A percentile compares a stretch with the other conserved stretches of the same genome.
Evolutionary conservation across 2,888 invertebrate genomes (phyloP).

Genomic region (Sclerodermus sp.): DNA sequence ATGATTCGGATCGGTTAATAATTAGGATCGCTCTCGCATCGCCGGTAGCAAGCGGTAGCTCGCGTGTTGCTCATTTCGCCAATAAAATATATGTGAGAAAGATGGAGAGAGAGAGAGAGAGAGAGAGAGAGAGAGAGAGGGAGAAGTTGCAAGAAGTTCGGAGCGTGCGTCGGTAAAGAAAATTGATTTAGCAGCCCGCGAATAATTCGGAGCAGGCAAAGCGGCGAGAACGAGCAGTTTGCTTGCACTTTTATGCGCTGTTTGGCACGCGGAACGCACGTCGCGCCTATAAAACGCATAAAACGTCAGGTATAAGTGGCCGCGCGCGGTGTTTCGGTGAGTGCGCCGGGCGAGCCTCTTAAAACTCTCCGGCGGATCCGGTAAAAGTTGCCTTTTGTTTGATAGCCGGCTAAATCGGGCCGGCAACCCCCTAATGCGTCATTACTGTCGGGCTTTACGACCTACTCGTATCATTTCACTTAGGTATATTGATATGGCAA

Average conservation of each 20-base stretch:
- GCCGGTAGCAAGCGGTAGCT: too few relatives aligned
- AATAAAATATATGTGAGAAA: too few relatives aligned
- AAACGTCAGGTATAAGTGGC: conserved; percentile 39
- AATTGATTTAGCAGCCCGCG: background rate
- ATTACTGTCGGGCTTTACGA: conserved; percentile 58
- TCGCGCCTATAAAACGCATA: conserved; percentile 41
- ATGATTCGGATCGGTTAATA: too few relatives aligned
- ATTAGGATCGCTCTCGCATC: too few relatives aligned
- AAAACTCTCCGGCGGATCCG: conserved; percentile 47
- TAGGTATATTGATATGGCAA: conserved; percentile 59
- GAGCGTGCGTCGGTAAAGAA: background rate
- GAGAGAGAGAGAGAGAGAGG: too few relatives aligned
- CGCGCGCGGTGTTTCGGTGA: conserved; percentile 29
- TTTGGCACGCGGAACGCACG: conserved; percentile 40
- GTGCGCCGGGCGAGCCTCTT: conserved; percentile 35
- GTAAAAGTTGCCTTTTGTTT: conserved; percentile 58
- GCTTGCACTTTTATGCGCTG: conserved; percentile 39
- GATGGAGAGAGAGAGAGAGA: too few relatives aligned
- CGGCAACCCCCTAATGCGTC: conserved; percentile 58
- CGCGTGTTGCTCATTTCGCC: too few relatives aligned
- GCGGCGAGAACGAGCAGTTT: conserved; percentile 33
- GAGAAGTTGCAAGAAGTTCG: too few relatives aligned
- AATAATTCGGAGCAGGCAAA: conserved; percentile 4
- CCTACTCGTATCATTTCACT: conserved; percentile 58
- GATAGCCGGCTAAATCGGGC: conserved; percentile 57